phyloP scores from a whole-genome alignment of 64 coral and sea anemone genomes.

The Hydrozoanthus tunicans region DNA sequence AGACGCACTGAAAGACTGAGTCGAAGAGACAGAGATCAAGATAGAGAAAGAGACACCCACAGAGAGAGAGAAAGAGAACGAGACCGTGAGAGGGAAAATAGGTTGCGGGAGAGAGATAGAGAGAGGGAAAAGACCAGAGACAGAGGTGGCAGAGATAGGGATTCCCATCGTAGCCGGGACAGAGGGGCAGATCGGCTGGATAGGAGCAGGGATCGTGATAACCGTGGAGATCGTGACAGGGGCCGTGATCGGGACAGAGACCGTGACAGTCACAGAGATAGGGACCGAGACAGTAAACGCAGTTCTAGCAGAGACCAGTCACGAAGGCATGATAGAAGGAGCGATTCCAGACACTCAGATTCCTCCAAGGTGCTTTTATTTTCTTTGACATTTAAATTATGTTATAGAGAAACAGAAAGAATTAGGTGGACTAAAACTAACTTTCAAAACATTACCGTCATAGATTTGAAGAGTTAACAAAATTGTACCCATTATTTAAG shows the following conservation, averaged over 20 bases:
- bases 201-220: constrained; percentile 67
- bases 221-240: constrained; percentile 39
- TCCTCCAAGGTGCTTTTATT: constrained; percentile 66
- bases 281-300: constrained; percentile 63
- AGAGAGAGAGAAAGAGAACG: constrained; percentile 44
- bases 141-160: constrained; percentile 31
- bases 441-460: neutral
- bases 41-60: constrained; percentile 71
- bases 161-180: constrained; percentile 48
- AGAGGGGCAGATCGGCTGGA: constrained; percentile 56
- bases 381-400: neutral
- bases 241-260: constrained; percentile 67
- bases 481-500: too few species aligned
- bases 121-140: constrained; percentile 49
- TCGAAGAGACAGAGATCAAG: constrained; percentile 52
- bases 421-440: neutral
- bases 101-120: constrained; percentile 61
- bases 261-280: constrained; percentile 45
- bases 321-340: constrained; percentile 63
- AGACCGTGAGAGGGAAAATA: constrained; percentile 54
- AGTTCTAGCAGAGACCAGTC: constrained; percentile 63
- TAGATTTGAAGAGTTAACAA: too few species aligned
- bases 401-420: neutral
- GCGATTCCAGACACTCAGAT: constrained; percentile 80
- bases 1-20: constrained; percentile 61